Conservation (phyloP, 2,113 vertebrate species). For the Falco punctatus region DNA sequence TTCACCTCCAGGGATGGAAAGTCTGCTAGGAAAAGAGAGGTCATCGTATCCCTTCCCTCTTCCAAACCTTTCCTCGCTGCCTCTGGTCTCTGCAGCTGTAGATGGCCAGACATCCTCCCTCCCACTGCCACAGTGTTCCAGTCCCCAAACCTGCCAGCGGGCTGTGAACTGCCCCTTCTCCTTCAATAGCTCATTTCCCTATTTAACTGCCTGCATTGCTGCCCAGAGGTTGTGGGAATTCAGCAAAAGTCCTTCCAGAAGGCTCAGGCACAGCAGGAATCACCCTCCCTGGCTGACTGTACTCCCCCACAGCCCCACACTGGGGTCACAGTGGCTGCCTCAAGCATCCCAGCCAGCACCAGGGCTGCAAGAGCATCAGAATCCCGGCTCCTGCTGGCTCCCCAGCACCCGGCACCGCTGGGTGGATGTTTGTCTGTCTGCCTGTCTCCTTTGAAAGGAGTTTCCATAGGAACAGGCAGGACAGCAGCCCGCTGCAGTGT, state of each 20-base stretch:
- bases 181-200: neutral
- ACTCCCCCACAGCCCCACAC: neutral
- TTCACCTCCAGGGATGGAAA: neutral
- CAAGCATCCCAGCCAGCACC: neutral
- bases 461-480: conserved; percentile 43
- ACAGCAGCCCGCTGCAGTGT: neutral
- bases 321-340: neutral
- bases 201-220: neutral
- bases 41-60: neutral
- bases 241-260: neutral
- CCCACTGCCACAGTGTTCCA: neutral
- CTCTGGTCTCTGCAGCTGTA: neutral
- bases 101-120: neutral
- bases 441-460: neutral
- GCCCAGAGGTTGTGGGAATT: neutral
- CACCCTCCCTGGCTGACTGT: accelerated
- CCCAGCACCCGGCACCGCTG: neutral
- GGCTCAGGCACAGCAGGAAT: neutral
- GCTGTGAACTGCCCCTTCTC: neutral
- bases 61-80: neutral
- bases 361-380: neutral
- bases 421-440: neutral
- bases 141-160: neutral
- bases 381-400: neutral
- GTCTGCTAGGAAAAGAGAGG: neutral